Evolutionary conservation across 1,140 invertebrate species (phyloP).

Genomic region (Archivesica marissinica): DNA sequence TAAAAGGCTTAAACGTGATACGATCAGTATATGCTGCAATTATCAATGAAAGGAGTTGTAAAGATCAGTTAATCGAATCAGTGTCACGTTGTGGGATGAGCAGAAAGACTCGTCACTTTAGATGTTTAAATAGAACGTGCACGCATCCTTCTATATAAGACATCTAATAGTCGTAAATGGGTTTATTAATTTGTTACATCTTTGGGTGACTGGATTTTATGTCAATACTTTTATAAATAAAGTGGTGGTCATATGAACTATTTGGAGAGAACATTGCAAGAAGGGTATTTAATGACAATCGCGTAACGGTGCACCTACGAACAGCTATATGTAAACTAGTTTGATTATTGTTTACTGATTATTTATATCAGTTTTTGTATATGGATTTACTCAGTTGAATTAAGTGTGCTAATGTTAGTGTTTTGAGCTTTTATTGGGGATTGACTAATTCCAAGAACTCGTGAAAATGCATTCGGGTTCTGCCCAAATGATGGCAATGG

Average conservation of each 20-base stretch:
- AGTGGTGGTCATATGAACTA: background rate
- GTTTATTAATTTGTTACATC: slow-evolving; percentile 46
- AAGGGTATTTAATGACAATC: too few relatives aligned
- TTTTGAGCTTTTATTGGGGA: too few relatives aligned
- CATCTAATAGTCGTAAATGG: slow-evolving; percentile 3
- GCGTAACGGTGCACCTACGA: too few relatives aligned
- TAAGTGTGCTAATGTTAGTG: too few relatives aligned
- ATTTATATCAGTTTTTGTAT: too few relatives aligned
- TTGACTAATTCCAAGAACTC: background rate
- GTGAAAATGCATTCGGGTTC: slow-evolving; percentile 34
- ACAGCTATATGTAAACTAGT: too few relatives aligned
- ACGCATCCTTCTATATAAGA: slow-evolving; percentile 37
- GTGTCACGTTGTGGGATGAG: slow-evolving; percentile 47
- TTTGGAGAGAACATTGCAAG: too few relatives aligned
- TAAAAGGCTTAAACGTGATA: slow-evolving; percentile 55
- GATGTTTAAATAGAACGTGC: background rate
- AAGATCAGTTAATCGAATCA: slow-evolving; percentile 59
- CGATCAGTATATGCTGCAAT: slow-evolving; percentile 56
- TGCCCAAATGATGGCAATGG: slow-evolving; percentile 52
- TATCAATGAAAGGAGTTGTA: slow-evolving; percentile 55
- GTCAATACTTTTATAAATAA: background rate
- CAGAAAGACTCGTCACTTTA: slow-evolving; percentile 49
- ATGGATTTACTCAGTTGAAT: too few relatives aligned
- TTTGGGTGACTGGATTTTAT: background rate
- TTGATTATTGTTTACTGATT: too few relatives aligned